Percentiles rank a stretch among this genome's conserved stretches.
These are phyloP conservation scores for Numida meleagris DNA, from an alignment of 2,113 vertebrate genomes.

Conservation along the genomic window DNA sequence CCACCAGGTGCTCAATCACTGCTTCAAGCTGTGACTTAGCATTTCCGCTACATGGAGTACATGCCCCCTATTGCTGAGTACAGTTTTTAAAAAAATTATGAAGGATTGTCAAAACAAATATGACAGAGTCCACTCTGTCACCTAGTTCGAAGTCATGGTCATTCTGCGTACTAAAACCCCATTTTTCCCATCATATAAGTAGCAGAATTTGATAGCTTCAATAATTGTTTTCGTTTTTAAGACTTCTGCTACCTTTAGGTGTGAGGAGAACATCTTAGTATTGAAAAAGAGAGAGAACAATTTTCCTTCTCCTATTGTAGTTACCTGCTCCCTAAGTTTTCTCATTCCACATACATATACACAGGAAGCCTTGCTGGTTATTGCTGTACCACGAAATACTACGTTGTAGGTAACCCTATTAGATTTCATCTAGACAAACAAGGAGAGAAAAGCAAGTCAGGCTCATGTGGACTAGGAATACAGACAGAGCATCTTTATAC, in stretches of 20 bases:
- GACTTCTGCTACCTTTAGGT: not conserved
- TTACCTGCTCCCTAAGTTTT: not conserved
- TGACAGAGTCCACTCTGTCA: not conserved
- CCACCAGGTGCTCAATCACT: too few relatives aligned
- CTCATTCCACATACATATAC: not conserved
- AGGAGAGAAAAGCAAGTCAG: not conserved
- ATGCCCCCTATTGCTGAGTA: not conserved
- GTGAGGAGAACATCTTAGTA: accelerated
- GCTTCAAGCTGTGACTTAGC: too few relatives aligned
- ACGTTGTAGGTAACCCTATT: not conserved
- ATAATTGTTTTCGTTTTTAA: not conserved
- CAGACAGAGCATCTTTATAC: not conserved
- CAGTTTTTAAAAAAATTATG: not conserved
- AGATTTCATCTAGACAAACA: not conserved
- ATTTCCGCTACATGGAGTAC: too few relatives aligned
- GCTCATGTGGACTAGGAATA: not conserved
- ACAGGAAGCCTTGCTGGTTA: not conserved
- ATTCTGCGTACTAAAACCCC: not conserved
- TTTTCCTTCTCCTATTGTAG: not conserved
- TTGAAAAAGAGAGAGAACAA: not conserved
- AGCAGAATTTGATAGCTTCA: not conserved
- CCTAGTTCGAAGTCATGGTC: not conserved
- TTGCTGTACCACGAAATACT: not conserved
- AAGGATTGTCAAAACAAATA: not conserved
- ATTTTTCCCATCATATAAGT: not conserved